These are phyloP conservation scores for Mesoclemmys tuberculata DNA, from an alignment of 2,113 vertebrate genomes.

Conservation along the genomic window DNA sequence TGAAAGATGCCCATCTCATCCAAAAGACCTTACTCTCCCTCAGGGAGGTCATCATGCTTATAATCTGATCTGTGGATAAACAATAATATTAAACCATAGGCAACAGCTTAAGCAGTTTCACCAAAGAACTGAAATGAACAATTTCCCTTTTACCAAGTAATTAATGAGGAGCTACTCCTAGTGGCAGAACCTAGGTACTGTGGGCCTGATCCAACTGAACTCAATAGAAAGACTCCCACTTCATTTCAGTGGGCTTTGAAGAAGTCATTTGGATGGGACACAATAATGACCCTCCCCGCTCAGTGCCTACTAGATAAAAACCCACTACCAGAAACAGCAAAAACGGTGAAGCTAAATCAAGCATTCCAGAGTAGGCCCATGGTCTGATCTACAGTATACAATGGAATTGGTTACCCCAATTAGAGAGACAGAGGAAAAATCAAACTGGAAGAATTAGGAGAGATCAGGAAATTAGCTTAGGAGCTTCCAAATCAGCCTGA, in stretches of 20 bases:
- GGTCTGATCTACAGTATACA: neutral
- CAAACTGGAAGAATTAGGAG: neutral
- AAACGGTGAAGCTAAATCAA: neutral
- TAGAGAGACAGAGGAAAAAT: neutral
- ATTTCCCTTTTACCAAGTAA: neutral
- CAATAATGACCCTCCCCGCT: neutral
- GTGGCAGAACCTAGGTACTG: fast-evolving
- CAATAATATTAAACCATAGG: neutral
- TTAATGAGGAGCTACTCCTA: neutral
- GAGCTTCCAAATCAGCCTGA: neutral
- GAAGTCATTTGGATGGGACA: neutral
- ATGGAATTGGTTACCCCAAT: neutral
- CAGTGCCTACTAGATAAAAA: neutral
- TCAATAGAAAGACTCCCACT: neutral
- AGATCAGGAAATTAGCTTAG: neutral
- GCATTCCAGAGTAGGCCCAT: neutral
- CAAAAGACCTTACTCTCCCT: neutral
- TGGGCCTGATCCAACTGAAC: neutral
- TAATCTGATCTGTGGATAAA: neutral
- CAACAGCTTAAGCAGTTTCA: neutral
- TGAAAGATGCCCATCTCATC: neutral
- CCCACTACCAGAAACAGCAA: neutral
- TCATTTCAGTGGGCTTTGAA: neutral
- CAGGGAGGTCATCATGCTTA: neutral
- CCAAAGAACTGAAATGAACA: neutral